Percentiles rank a stretch among this genome's conserved stretches.
phyloP scores from a whole-genome alignment of 2,888 invertebrate genomes.

The Drosophila limbata region DNA sequence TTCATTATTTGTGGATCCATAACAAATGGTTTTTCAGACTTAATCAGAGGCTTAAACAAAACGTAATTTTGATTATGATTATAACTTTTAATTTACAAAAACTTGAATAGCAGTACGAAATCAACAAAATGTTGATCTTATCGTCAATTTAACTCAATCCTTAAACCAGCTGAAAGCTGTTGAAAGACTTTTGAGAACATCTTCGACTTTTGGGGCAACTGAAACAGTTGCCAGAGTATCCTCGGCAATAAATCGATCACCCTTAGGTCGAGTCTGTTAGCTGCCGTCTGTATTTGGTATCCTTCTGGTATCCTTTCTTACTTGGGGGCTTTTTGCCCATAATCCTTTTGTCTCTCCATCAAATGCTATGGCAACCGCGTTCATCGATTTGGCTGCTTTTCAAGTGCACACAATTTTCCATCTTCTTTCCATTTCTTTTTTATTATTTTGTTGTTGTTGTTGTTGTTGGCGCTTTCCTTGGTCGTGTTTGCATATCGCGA shows the following conservation, averaged over 20 bases:
- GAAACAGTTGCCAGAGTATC: neutral
- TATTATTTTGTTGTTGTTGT: neutral
- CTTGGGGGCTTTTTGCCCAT: constrained; percentile 7
- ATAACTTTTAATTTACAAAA: no score
- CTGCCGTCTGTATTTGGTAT: neutral
- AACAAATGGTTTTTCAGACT: neutral
- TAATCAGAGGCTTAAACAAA: neutral
- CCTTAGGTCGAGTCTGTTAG: constrained; percentile 13
- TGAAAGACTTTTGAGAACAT: neutral
- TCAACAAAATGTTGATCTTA: neutral
- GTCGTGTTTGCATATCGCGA: constrained; percentile 55
- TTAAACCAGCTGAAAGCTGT: neutral
- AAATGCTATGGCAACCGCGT: constrained; percentile 32
- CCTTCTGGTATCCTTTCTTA: neutral
- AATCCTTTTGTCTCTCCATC: constrained; percentile 51
- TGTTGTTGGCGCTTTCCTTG: constrained; percentile 5
- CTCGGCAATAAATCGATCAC: constrained; percentile 22
- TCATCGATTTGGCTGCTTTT: constrained; percentile 61
- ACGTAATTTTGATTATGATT: neutral
- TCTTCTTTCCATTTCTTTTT: constrained; percentile 1
- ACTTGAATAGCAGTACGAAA: neutral
- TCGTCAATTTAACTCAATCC: no score
- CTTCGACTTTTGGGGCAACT: neutral
- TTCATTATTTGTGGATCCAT: neutral
- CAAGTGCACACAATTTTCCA: constrained; percentile 54